Evolutionary conservation across 2,888 invertebrate species (phyloP).

Genomic region (Troides oblongomaculatus): DNA sequence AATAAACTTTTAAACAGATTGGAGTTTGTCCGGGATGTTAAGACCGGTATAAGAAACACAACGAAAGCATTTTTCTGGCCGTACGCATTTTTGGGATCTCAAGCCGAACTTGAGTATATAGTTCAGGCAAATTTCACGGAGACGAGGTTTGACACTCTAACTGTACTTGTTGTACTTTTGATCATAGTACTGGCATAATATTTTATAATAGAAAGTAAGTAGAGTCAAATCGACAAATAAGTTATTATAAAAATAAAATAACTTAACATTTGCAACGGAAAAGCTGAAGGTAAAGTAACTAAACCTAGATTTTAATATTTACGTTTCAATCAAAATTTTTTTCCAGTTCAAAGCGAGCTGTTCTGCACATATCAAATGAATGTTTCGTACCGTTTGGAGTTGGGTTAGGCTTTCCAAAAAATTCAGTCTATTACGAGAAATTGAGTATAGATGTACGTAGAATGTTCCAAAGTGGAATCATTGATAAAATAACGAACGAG

Average conservation of each 20-base stretch:
- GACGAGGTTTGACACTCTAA: constrained; percentile 49
- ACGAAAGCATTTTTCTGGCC: constrained; percentile 88
- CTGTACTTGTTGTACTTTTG: too few species aligned
- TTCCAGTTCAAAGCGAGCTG: constrained; percentile 79
- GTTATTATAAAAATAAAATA: too few species aligned
- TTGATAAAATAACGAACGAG: constrained; percentile 84
- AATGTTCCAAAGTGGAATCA: constrained; percentile 84
- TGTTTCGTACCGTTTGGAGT: constrained; percentile 88
- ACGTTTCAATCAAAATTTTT: constrained; percentile 32
- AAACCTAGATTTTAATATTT: not conserved
- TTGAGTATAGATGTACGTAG: constrained; percentile 81
- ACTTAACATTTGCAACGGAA: too few species aligned
- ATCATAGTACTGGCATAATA: too few species aligned
- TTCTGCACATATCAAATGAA: constrained; percentile 86
- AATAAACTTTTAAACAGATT: constrained; percentile 82
- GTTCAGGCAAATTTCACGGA: constrained; percentile 85
- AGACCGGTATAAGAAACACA: constrained; percentile 85
- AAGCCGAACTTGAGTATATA: constrained; percentile 85
- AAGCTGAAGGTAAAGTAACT: not conserved
- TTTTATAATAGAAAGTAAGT: too few species aligned
- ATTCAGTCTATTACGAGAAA: constrained; percentile 82
- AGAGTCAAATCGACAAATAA: too few species aligned
- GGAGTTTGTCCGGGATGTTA: constrained; percentile 83
- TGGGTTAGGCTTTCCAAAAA: constrained; percentile 81
- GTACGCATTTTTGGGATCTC: constrained; percentile 88